Evolutionary conservation across 1,140 invertebrate species (phyloP), one percentile per base, ranked within the genome.

Genomic region (Capitella teleta): DNA sequence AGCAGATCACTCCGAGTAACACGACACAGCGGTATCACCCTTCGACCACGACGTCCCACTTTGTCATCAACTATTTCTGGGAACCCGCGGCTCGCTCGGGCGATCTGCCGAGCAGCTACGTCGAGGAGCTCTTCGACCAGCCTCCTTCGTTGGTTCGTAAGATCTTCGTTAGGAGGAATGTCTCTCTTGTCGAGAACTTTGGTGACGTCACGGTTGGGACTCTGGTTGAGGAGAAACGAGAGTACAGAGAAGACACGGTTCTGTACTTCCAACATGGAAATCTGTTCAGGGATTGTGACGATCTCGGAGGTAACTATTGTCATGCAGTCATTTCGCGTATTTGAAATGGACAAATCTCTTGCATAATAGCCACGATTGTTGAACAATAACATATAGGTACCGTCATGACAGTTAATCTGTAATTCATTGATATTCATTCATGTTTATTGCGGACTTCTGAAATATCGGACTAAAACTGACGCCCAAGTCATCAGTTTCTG

Each of bases 271-370:
- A 62, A 25, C 61, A 62, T 53, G 60, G 60, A 1, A 62, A 62
- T 48, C 46, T 62, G 16, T 62, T 60, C 44, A 34, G 55, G 30
- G 57, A 62, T 14, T 62, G 60, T 49, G 58, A 62, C 53, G 54
- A 57, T 28, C 47, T 62, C 28, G 59, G 59, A 59, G 58, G 60
- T 62, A 59, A 18, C n/a, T n/a, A n/a, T n/a, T n/a, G n/a, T n/a
- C n/a, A n/a, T n/a, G n/a, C n/a, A n/a, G n/a, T n/a, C n/a, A n/a
- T n/a, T n/a, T n/a, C n/a, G n/a, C n/a, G n/a, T n/a, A n/a, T n/a
- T n/a, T n/a, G n/a, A n/a, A n/a, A n/a, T n/a, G n/a, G n/a, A n/a
- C n/a, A n/a, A n/a, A n/a, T n/a, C n/a, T n/a, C n/a, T n/a, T n/a
- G n/a, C n/a, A n/a, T n/a, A n/a, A n/a, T n/a, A n/a, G n/a, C n/a